Evolutionary conservation across 1,140 invertebrate genomes (phyloP).

Genomic region (Choristoneura fumiferana): DNA sequence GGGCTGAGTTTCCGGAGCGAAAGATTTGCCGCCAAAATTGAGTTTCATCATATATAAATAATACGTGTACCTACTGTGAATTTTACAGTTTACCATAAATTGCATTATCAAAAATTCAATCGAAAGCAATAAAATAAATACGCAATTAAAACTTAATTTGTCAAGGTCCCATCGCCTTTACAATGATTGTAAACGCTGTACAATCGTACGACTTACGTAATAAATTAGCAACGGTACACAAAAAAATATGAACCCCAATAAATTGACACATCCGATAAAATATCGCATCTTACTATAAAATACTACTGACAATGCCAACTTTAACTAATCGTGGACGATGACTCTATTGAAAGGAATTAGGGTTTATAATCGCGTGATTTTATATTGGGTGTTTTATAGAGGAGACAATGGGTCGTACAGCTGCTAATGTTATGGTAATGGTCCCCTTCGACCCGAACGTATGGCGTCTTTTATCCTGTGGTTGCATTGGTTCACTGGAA

Average conservation of each 20-base stretch:
- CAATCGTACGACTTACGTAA: background rate
- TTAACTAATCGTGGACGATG: background rate
- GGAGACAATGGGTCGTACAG: conserved; percentile 52
- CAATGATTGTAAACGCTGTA: conserved; percentile 1
- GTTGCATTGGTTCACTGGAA: background rate
- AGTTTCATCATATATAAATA: too few relatives aligned
- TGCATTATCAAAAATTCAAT: too few relatives aligned
- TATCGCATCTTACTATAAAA: conserved; percentile 9
- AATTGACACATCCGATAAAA: conserved; percentile 20
- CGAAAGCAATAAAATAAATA: too few relatives aligned
- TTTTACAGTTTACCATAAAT: too few relatives aligned
- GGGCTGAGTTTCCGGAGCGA: too few relatives aligned
- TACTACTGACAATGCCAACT: background rate
- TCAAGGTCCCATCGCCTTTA: background rate
- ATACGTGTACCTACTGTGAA: too few relatives aligned
- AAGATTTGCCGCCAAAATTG: too few relatives aligned
- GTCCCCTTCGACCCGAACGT: conserved; percentile 7
- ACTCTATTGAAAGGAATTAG: background rate
- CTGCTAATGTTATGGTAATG: conserved; percentile 37
- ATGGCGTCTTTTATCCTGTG: conserved; percentile 41
- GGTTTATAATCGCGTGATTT: background rate
- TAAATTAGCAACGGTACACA: background rate
- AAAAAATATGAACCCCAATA: conserved; percentile 20
- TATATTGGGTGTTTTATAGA: conserved; percentile 27
- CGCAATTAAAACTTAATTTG: too few relatives aligned